phyloP scores from a whole-genome alignment of 2,797 vertebrate genomes.

The Rhodeus uyekii region DNA sequence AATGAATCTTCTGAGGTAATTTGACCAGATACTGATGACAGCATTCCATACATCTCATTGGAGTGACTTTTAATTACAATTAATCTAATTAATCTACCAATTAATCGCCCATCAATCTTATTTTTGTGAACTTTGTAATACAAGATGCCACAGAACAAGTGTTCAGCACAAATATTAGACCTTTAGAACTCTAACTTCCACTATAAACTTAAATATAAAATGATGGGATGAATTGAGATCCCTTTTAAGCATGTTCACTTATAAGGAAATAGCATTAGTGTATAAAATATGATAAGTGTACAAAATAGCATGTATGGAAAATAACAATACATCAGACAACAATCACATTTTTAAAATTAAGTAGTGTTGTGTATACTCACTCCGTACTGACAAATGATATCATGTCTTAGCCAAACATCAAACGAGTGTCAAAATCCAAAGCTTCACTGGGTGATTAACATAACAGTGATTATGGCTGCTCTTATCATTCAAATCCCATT shows the following conservation, averaged over 20 bases:
- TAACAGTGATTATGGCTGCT: conserved; percentile 55
- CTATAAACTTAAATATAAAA: background rate
- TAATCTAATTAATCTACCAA: background rate
- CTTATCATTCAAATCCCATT: conserved; percentile 68
- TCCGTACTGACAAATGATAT: background rate
- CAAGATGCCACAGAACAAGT: background rate
- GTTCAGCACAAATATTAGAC: background rate
- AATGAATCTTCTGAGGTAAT: too few species aligned
- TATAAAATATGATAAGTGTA: too few species aligned
- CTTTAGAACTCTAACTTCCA: background rate
- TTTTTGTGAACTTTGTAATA: background rate
- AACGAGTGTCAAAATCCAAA: conserved; percentile 18
- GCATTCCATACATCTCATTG: background rate
- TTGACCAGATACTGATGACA: too few species aligned
- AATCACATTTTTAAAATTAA: background rate
- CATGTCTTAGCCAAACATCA: background rate
- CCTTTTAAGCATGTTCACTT: background rate
- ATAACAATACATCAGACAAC: background rate
- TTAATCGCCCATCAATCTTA: background rate
- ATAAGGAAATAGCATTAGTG: background rate
- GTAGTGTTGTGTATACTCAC: background rate
- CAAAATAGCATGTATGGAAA: background rate
- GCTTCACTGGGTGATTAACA: conserved; percentile 59
- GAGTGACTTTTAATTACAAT: background rate
- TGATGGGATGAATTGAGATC: background rate